Conservation (phyloP, 2,113 vertebrate genomes). For the Xerus inauris region DNA sequence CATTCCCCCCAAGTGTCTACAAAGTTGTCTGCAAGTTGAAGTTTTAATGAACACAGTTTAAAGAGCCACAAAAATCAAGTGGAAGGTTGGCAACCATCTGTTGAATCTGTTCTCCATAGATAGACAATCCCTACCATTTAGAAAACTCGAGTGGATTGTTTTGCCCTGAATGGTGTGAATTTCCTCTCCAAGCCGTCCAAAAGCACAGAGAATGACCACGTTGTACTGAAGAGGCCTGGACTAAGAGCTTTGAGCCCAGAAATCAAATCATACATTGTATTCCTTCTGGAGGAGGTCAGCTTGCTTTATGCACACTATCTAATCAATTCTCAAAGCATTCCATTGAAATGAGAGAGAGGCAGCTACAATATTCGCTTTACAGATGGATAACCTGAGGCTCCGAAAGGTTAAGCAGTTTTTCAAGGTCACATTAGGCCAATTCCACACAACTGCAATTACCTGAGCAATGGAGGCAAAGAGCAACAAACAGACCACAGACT, state of each 20-base stretch:
- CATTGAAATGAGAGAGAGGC: conserved; percentile 72
- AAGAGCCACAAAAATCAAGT: conserved; percentile 77
- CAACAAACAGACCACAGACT: not conserved
- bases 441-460: conserved; percentile 72
- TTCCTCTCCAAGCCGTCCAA: conserved; percentile 76
- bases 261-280: conserved; percentile 82
- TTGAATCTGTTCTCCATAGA: conserved; percentile 71
- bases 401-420: conserved; percentile 71
- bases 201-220: conserved; percentile 71
- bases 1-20: not conserved
- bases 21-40: conserved; percentile 62
- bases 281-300: conserved; percentile 72
- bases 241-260: conserved; percentile 60
- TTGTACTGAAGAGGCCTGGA: conserved; percentile 75
- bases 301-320: conserved; percentile 80
- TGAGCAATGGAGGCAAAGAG: conserved; percentile 17
- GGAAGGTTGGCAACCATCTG: conserved; percentile 81
- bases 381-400: conserved; percentile 78
- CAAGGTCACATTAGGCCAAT: conserved; percentile 71
- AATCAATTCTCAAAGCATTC: conserved; percentile 83
- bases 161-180: conserved; percentile 81
- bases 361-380: conserved; percentile 72
- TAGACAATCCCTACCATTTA: conserved; percentile 80
- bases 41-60: conserved; percentile 76
- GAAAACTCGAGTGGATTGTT: conserved; percentile 81